Evolutionary conservation across 2,113 vertebrate species (phyloP), one percentile per base, ranked within the genome.

Genomic region (cattle (Bos taurus)): DNA sequence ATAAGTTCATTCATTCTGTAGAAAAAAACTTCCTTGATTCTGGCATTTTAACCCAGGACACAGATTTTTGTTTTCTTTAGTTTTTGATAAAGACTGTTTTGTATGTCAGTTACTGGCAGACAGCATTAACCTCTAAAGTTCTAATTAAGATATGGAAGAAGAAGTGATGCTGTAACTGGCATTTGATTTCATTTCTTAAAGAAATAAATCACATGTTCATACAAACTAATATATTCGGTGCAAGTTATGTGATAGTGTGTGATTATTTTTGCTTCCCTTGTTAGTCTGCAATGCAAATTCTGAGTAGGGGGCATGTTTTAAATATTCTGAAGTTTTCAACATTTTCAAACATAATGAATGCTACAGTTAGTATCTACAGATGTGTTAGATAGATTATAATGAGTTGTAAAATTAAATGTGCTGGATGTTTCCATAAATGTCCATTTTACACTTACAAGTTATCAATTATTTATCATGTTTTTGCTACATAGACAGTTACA

Each of bases 331-430:
- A 82, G 7, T 95, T 95, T 94, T 93, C 82, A 30, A 1, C 54
- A 74, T 60, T 97, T 56, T 95, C 97, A 94, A 36, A 92, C 81
- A 87, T 98, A 97, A 98, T 95, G 78, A 97, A 97, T 95, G 57
- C 50, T 78, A 91, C 48, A 97, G 93, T 98, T 56, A 2, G 80
- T 93, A 78, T 96, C 83, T 97, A 86, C 23, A 93, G 94, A 95
- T 83, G 50, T 77, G 43, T 87, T 95, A 64, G 88, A 86, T 95
- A 94, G 92, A 97, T 98, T 90, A 82, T 98, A 98, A 99, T 97
- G 88, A 98, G 97, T 98, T 99, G 92, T 97, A 97, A 98, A 98
- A 98, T 98, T 97, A 97, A 98, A 98, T 97, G 90, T 95, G 94
- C 95, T 0, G 7, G 96, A 95, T 98, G 71, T 97, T 97, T 97